Evolutionary conservation across 2,797 vertebrate species (phyloP).

Genomic region (Pitangus sulphuratus): DNA sequence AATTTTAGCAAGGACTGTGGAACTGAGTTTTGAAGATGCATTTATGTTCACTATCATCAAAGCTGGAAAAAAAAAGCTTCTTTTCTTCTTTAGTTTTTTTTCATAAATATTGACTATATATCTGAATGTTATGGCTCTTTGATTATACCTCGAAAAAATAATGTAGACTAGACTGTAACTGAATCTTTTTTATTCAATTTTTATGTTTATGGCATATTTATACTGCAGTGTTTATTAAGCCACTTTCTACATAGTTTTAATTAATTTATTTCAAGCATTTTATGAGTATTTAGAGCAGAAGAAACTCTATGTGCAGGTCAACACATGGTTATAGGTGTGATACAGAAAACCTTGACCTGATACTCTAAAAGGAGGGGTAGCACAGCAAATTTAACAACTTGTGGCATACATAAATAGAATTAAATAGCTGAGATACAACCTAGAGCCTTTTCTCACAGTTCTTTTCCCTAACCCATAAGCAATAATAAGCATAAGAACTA

Average conservation of each 20-base stretch:
- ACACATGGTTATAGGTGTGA: neutral
- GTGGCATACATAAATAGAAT: neutral
- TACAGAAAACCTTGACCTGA: neutral
- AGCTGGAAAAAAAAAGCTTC: fast-evolving
- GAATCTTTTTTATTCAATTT: neutral
- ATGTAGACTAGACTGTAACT: neutral
- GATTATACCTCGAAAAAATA: neutral
- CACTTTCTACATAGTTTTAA: neutral
- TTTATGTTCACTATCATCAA: neutral
- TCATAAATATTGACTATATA: neutral
- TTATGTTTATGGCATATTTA: neutral
- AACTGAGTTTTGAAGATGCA: neutral
- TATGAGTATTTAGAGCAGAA: neutral
- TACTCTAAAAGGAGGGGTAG: neutral
- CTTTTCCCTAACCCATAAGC: neutral
- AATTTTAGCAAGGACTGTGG: neutral
- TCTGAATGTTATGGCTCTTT: neutral
- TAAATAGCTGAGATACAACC: neutral
- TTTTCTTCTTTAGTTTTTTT: neutral
- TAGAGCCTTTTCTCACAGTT: neutral
- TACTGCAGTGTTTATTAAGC: neutral
- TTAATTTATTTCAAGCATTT: neutral
- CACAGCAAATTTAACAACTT: neutral
- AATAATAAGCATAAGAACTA: neutral
- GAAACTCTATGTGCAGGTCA: neutral